Percentiles rank a stretch among this genome's conserved stretches.
Conservation (phyloP, 1,140 invertebrate genomes). For the Phocides pigmalion region DNA sequence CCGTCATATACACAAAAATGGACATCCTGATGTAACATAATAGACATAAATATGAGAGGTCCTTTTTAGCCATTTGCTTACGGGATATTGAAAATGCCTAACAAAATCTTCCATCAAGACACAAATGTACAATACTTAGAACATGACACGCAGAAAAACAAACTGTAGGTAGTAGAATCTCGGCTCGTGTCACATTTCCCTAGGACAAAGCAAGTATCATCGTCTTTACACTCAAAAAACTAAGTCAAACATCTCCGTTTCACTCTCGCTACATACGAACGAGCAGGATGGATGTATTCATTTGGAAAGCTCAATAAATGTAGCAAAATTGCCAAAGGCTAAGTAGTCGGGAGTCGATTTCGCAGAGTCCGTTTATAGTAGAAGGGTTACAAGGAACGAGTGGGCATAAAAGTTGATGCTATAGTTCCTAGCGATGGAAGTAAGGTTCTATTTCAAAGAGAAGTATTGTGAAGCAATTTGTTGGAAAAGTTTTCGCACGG, state of each 20-base stretch:
- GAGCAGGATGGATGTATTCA: constrained; percentile 3
- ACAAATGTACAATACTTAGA: neutral
- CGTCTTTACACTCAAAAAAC: constrained; percentile 10
- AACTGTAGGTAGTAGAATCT: neutral
- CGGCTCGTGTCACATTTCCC: neutral
- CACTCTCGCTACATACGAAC: neutral
- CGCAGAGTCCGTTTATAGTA: constrained; percentile 22
- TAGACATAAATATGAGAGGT: no score
- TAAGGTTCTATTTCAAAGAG: constrained; percentile 9
- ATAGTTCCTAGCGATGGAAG: constrained; percentile 13
- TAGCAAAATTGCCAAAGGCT: constrained; percentile 21
- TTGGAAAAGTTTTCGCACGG: constrained; percentile 5
- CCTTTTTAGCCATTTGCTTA: no score
- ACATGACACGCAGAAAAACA: constrained; percentile 1
- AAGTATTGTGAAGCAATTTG: constrained; percentile 1
- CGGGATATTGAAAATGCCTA: no score
- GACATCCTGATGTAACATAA: no score
- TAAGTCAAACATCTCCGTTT: constrained; percentile 12
- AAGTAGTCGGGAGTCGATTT: constrained; percentile 25
- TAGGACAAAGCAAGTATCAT: constrained; percentile 5
- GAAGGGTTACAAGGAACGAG: constrained; percentile 1
- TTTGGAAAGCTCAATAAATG: constrained; percentile 25
- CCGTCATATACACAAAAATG: no score
- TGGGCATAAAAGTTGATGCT: constrained; percentile 24
- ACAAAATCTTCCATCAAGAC: no score